Base-by-base conservation (phyloP, 2,888 invertebrate species). In the Idaea dimidiata region DNA sequence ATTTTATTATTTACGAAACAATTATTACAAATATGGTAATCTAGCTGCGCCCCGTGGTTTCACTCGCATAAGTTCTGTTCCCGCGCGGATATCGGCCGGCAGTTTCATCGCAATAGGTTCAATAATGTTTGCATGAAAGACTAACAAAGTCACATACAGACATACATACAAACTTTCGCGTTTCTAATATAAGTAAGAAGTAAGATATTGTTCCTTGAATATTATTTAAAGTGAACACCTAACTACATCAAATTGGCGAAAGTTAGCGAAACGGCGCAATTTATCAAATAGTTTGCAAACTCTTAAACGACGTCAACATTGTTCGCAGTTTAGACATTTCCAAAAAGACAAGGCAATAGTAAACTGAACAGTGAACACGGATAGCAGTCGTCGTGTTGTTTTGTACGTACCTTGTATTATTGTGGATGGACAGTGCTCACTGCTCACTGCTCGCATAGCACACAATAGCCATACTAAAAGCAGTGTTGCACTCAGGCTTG, bases 281-380 rank as follows among this genome's bases (percentile, higher is more conserved):
- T 43, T 43, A 43, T 43, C 43, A 43, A 43, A 43, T 43, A 43
- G 43, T 43, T 43, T 43, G 43, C 43, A 43, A 43, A 43, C 43
- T 43, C 43, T 43, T 43, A 43, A 43, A 43, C 14, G 43, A 43
- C 43, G 43, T 43, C 43, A 43, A 43, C 43, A 43, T 43, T 43
- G 43, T 43, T 43, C 43, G 10, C 43, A 43, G 43, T 43, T 43
- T 43, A 43, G 43, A 43, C 43, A 10, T 43, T 43, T 43, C 10
- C 43, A 43, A 43, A 43, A 43, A 43, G 43, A 43, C 43, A 43
- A 43, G 43, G 43, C 43, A 43, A 3, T 8, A 10, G 43, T 5
- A 43, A 8, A 43, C 43, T 43, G 10, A 43, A 43, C 43, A 43
- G 14, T 43, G 43, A 43, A 43, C 43, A 43, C 43, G 43, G 14